Evolutionary conservation across 2,797 vertebrate genomes (phyloP).

Genomic region (Acridotheres tristis): DNA sequence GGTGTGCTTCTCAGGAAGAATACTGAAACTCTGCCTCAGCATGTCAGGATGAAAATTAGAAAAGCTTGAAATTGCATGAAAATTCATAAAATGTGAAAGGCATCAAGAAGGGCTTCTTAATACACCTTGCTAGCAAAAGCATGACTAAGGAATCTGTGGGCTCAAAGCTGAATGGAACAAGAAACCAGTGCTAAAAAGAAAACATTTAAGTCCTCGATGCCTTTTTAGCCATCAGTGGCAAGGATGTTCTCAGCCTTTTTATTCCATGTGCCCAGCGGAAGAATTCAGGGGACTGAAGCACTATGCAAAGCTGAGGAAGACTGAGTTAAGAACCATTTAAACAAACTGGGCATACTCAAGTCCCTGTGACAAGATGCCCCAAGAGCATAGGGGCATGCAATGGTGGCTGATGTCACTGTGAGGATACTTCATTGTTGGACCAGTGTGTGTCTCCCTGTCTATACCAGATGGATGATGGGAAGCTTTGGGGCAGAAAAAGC

Average conservation of each 20-base stretch:
- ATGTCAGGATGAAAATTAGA: neutral
- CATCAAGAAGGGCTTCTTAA: neutral
- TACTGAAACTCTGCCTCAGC: neutral
- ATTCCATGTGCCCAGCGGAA: neutral
- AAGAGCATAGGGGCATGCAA: neutral
- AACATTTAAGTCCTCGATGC: neutral
- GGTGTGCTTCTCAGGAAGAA: neutral
- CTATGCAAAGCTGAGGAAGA: neutral
- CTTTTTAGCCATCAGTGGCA: neutral
- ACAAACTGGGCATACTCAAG: neutral
- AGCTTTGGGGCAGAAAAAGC: neutral
- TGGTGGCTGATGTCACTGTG: neutral
- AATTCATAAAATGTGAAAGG: neutral
- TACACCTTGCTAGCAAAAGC: neutral
- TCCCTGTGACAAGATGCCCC: neutral
- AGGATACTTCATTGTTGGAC: neutral
- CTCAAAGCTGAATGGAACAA: neutral
- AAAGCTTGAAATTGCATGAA: constrained; percentile 1
- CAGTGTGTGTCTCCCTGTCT: neutral
- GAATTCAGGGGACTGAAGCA: neutral
- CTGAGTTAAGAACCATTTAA: neutral
- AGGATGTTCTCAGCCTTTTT: neutral
- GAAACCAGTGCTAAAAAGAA: neutral
- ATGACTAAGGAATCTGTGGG: neutral
- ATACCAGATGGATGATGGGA: neutral